Conservation (phyloP, 2,113 vertebrate species). For the Loxodonta africana region DNA sequence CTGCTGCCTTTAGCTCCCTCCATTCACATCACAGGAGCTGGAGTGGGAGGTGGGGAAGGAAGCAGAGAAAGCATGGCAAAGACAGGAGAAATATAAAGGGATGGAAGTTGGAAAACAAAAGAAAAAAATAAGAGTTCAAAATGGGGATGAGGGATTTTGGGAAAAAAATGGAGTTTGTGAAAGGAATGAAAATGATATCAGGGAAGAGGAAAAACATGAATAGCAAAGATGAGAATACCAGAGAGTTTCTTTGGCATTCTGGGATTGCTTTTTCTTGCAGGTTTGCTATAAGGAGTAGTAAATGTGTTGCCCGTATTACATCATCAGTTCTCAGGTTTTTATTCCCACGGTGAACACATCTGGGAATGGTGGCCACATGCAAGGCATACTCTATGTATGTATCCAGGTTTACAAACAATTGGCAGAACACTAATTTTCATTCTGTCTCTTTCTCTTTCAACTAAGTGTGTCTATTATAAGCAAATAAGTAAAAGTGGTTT, state of each 20-base stretch:
- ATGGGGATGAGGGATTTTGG: background rate
- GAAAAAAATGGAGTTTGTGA: background rate
- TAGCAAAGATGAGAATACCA: background rate
- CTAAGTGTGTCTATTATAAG: background rate
- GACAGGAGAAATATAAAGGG: background rate
- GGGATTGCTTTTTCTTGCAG: background rate
- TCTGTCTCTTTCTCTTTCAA: constrained; percentile 3
- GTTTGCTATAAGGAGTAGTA: background rate
- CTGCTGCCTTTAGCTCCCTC: constrained; percentile 25
- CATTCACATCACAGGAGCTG: background rate
- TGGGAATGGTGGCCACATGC: background rate
- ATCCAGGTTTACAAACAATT: background rate
- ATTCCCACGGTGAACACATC: background rate
- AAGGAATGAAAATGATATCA: background rate
- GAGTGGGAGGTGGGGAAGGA: background rate
- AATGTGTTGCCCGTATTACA: background rate
- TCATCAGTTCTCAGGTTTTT: background rate
- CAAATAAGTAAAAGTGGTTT: background rate
- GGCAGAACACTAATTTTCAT: background rate
- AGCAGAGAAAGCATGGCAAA: background rate
- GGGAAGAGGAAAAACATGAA: background rate
- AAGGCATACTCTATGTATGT: background rate
- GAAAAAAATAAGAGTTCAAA: background rate
- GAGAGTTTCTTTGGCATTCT: background rate
- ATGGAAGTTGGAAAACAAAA: background rate